Percentiles rank a stretch among this genome's conserved stretches.
Evolutionary conservation across 37 sponge, comb jelly and placozoan species (phyloP).

Genomic region (Corticium candelabrum): DNA sequence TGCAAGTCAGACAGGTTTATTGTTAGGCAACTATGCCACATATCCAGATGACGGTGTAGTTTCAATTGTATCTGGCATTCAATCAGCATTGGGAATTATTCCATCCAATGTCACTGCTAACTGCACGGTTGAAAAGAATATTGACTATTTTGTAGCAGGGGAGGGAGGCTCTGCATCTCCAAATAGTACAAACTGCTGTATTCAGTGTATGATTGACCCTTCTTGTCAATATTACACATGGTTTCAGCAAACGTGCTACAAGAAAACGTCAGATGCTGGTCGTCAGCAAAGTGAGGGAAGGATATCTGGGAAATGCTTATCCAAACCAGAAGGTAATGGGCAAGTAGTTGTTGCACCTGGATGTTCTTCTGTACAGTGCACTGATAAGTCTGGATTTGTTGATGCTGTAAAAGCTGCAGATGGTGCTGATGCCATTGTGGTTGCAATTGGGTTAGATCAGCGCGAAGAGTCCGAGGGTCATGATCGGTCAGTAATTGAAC

Average conservation of each 20-base stretch:
- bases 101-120: background rate
- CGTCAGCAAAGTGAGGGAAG: background rate
- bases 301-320: background rate
- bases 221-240: conserved; percentile 2
- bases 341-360: conserved; percentile 20
- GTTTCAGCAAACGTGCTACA: background rate
- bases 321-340: background rate
- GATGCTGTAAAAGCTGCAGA: conserved; percentile 14
- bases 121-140: conserved; percentile 2
- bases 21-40: conserved; percentile 1
- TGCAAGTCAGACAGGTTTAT: background rate
- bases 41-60: background rate
- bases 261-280: background rate
- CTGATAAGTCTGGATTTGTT: conserved; percentile 17
- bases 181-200: background rate
- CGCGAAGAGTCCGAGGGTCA: conserved; percentile 39
- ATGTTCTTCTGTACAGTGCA: conserved; percentile 13
- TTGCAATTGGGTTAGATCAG: conserved; percentile 47
- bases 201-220: background rate
- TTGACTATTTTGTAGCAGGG: conserved; percentile 3
- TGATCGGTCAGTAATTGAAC: conserved; percentile 18
- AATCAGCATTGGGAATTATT: background rate
- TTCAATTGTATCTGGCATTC: background rate
- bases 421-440: conserved; percentile 37
- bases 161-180: background rate